phyloP scores from a whole-genome alignment of 2,797 vertebrate species.

The Meriones psammophilus region DNA sequence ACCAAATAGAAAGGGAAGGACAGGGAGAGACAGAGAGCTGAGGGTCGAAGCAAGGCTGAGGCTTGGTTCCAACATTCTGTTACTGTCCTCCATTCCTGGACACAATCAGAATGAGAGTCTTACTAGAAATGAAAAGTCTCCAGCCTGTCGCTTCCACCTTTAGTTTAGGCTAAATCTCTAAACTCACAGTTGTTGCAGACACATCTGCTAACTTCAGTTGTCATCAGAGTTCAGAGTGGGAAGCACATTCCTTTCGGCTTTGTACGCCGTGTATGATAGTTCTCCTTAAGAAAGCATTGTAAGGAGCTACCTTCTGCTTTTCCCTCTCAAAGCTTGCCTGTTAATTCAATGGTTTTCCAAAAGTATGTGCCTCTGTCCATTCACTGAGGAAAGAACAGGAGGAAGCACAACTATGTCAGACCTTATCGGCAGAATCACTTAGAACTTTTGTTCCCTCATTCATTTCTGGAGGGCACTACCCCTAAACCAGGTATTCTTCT shows the following conservation, averaged over 20 bases:
- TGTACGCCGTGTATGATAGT: not conserved
- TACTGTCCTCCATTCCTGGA: not conserved
- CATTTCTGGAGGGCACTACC: not conserved
- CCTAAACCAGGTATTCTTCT: not conserved
- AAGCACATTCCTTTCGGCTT: not conserved
- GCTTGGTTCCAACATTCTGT: not conserved
- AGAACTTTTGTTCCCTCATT: not conserved
- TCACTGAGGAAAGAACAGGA: not conserved
- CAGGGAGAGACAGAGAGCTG: not conserved
- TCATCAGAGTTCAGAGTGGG: not conserved
- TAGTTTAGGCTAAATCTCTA: slow-evolving; percentile 40
- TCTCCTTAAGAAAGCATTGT: not conserved
- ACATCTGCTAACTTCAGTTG: slow-evolving; percentile 25
- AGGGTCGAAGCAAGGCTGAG: not conserved
- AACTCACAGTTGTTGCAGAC: not conserved
- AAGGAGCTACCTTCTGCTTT: not conserved
- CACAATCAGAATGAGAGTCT: not conserved
- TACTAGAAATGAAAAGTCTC: slow-evolving; percentile 32
- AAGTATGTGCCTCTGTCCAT: not conserved
- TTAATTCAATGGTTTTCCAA: not conserved
- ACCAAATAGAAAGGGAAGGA: not conserved
- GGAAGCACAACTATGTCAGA: too few species aligned
- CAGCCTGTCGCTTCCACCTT: not conserved
- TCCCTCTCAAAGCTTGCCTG: not conserved
- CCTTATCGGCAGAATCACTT: not conserved